Percentiles rank a stretch among this genome's conserved stretches.
Conservation (phyloP, 2,797 vertebrate genomes). For the Tenualosa ilisha region DNA sequence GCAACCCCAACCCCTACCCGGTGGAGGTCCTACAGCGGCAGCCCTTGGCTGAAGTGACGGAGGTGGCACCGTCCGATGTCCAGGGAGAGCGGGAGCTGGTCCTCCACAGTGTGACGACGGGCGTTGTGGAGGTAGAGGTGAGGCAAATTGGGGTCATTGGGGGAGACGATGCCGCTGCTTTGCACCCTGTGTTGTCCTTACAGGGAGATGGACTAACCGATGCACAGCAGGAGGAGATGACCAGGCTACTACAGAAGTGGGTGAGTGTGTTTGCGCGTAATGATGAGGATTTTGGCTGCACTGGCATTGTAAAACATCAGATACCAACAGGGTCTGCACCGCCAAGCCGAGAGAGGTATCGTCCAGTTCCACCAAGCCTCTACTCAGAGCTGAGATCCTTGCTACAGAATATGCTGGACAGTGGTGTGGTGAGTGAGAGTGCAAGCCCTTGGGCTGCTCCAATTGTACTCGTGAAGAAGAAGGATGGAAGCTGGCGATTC, state of each 20-base stretch:
- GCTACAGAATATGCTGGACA: too few species aligned
- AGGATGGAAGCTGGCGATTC: too few species aligned
- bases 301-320: background rate
- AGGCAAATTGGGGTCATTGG: background rate
- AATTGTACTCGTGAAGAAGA: background rate
- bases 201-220: background rate
- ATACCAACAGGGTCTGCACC: background rate
- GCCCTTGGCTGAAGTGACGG: background rate
- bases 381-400: background rate
- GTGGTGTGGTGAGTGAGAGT: background rate
- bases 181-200: background rate
- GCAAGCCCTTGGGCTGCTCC: background rate
- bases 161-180: background rate
- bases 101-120: background rate
- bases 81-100: background rate
- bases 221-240: background rate
- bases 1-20: background rate
- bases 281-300: too few species aligned
- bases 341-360: conserved; percentile 6
- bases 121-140: background rate
- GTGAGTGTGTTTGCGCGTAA: background rate
- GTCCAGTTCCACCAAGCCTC: conserved; percentile 14
- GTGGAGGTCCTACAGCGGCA: background rate
- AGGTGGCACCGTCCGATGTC: background rate
- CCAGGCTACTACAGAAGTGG: background rate